phyloP scores from a whole-genome alignment of 37 sponge, comb jelly and placozoan species.

The Axinella damicornis region DNA sequence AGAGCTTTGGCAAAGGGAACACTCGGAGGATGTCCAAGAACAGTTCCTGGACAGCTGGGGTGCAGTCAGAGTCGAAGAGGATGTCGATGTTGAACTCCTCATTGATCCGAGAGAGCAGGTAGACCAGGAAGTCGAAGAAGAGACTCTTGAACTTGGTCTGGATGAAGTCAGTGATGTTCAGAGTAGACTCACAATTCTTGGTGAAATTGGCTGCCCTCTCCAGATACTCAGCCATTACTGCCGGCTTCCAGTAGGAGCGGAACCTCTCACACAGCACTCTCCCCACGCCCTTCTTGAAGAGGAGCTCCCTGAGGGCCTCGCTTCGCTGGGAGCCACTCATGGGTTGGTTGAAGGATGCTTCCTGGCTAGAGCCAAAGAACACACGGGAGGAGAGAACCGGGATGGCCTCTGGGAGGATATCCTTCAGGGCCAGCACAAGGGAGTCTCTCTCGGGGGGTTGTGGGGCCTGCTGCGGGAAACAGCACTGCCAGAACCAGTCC shows the following conservation, averaged over 20 bases:
- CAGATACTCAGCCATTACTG: conserved; percentile 72
- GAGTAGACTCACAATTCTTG: conserved; percentile 65
- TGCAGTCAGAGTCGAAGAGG: conserved; percentile 25
- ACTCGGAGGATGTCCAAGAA: conserved; percentile 64
- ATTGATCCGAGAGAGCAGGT: conserved; percentile 78
- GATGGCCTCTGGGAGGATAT: conserved; percentile 48
- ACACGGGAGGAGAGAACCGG: conserved; percentile 48
- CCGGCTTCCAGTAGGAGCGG: conserved; percentile 74
- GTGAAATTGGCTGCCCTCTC: conserved; percentile 71
- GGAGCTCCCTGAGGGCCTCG: conserved; percentile 34
- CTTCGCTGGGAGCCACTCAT: conserved; percentile 56
- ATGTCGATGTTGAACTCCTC: conserved; percentile 72
- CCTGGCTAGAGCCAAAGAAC: conserved; percentile 26
- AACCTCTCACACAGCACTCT: conserved; percentile 68
- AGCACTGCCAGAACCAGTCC: conserved; percentile 67
- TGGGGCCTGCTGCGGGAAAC: conserved; percentile 14
- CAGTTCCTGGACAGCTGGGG: conserved; percentile 36
- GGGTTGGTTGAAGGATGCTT: conserved; percentile 39
- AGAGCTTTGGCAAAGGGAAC: conserved; percentile 57
- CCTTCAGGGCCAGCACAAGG: conserved; percentile 10
- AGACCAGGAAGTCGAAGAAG: conserved; percentile 77
- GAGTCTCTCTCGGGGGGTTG: background rate
- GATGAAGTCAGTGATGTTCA: conserved; percentile 80
- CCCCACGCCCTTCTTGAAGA: conserved; percentile 62
- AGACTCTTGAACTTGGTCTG: conserved; percentile 69